These are phyloP conservation scores for Stomorhina lunata DNA, from an alignment of 2,888 invertebrate genomes.

Conservation along the genomic window DNA sequence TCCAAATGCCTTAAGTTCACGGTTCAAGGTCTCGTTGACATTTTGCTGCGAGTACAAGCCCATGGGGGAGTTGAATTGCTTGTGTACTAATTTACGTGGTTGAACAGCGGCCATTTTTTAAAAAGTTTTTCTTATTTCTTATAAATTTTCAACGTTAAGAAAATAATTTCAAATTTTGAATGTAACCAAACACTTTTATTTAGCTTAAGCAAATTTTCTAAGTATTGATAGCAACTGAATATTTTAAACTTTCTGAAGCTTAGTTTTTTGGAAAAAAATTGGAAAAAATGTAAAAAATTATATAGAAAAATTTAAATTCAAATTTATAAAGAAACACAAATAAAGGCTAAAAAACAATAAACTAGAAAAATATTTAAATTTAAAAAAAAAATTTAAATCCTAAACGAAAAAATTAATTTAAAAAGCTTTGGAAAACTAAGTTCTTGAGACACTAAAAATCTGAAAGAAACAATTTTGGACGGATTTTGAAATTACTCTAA, in stretches of 20 bases:
- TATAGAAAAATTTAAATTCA: not conserved
- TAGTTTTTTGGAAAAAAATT: too few relatives aligned
- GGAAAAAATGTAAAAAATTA: not conserved
- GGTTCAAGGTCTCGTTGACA: conserved; percentile 89
- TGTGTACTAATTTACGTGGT: conserved; percentile 89
- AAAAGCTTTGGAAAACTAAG: not conserved
- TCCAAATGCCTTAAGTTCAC: conserved; percentile 89
- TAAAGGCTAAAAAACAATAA: not conserved
- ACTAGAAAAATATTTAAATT: not conserved
- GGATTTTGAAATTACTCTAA: not conserved
- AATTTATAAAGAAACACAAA: not conserved
- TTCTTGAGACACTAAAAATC: not conserved
- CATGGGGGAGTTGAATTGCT: conserved; percentile 94
- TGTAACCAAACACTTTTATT: not conserved
- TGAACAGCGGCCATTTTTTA: conserved; percentile 85
- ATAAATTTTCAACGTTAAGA: conserved; percentile 24
- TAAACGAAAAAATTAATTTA: not conserved
- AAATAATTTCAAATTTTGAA: not conserved
- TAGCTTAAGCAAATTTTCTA: not conserved
- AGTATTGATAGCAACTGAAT: not conserved
- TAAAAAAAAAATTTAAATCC: not conserved
- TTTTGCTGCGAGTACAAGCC: conserved; percentile 90
- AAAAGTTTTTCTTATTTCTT: conserved; percentile 64
- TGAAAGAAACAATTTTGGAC: too few relatives aligned
- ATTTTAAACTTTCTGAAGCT: not conserved